Evolutionary conservation across 2,888 invertebrate species (phyloP), one percentile per base, ranked within the genome.

Genomic region (Nephrocerus scutellatus): DNA sequence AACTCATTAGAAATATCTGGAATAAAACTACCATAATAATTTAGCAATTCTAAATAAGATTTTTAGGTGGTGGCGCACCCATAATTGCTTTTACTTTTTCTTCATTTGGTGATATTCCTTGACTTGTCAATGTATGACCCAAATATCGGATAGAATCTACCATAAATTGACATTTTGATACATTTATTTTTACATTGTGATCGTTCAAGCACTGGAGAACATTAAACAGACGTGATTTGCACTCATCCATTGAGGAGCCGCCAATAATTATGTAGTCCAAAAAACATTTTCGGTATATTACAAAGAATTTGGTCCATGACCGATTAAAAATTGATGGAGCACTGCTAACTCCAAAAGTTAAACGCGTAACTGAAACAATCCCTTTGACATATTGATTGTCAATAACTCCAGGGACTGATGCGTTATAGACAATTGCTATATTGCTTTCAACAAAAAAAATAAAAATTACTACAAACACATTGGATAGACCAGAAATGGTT

Each of bases 231-330:
- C n/a, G n/a, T n/a, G n/a, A n/a, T n/a, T n/a, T n/a, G n/a, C n/a
- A n/a, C n/a, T n/a, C n/a, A n/a, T n/a, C n/a, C n/a, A n/a, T n/a
- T n/a, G n/a, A n/a, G n/a, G n/a, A n/a, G n/a, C n/a, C n/a, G n/a
- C n/a, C n/a, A n/a, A n/a, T n/a, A n/a, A n/a, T n/a, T n/a, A 34
- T 34, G 12, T 34, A 34, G 13, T 26, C 10, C 16, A 19, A 12
- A n/a, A 34, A 25, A n/a, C 34, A 26, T 14, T 26, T 26, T 15
- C 20, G 28, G 10, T 21, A 25, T 14, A 34, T 6, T 15, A n/a
- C n/a, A n/a, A n/a, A 42, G 30, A 16, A 38, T 34, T 22, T 32
- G 21, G 24, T 37, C 37, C 41, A 41, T 37, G 4, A 41, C 5
- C 2, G 20, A 12, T 33, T 41, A 37, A 15, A 41, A 13, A 37